Base-by-base conservation (phyloP, 2,888 invertebrate species). In the Crepidodera aurea region DNA sequence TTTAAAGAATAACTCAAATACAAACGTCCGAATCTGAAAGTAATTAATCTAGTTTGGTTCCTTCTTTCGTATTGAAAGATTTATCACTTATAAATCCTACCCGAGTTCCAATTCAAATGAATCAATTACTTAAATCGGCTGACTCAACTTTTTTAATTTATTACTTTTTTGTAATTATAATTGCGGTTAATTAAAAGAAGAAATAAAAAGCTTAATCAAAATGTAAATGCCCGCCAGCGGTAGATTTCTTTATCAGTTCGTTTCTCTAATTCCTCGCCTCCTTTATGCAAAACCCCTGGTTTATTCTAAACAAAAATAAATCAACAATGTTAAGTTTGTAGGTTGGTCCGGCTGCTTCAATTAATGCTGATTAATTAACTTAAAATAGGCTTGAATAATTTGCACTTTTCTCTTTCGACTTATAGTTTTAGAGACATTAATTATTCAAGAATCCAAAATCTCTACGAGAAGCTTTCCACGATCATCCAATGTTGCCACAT, bases 121-220 rank as follows among this genome's bases (percentile, higher is more conserved):
- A 46, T 55, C 55, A 46, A 46, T 44, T 55, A 55, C 54, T 55
- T 34, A 40, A 55, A 55, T 55, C 55, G 55, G 44, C 34, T 22
- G 22, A 46, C 44, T 46, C 32, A 46, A 55, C 55, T 50, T 60
- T 50, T 48, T 46, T 46, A 51, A 62, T 53, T 62, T 27, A 51
- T 57, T 54, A 55, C 19, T 34, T 51, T 58, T 63, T 60, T 56
- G 70, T 68, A 74, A 73, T 75, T 72, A 73, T 75, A 74, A 75
- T 73, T 74, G 75, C 55, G 71, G 73, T 72, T 76, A 76, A 77
- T 76, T 77, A 76, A 76, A 74, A 72, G 69, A 69, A 63, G 75
- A 70, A 71, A 75, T 74, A 75, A 75, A 74, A 73, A 73, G 69
- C 67, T 73, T 75, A 76, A 77, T 76, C 76, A 75, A 75, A 76